Conservation (phyloP, 2,797 vertebrate species). For the Lutjanus campechanus region DNA sequence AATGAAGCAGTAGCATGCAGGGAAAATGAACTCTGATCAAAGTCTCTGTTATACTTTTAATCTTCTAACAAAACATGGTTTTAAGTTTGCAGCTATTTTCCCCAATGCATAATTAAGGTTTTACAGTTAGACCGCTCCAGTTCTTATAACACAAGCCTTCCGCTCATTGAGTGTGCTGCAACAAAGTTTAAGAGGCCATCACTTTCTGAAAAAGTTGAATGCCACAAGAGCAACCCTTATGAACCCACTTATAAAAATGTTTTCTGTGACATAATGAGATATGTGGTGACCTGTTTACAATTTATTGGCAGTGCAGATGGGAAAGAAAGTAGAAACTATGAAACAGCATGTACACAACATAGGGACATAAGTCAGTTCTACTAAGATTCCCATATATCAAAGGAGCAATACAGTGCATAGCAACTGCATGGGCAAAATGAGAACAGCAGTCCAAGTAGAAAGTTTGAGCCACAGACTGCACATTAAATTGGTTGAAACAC, state of each 20-base stretch:
- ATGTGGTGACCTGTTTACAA: neutral
- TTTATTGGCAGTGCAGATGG: neutral
- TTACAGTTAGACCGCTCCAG: slow-evolving; percentile 4
- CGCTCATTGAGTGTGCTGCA: neutral
- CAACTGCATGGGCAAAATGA: no score
- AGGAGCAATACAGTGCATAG: no score
- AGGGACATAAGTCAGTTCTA: neutral
- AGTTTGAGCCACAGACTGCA: no score
- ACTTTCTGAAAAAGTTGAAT: neutral
- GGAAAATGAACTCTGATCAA: slow-evolving; percentile 35
- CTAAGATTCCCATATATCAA: no score
- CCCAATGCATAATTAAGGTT: slow-evolving; percentile 40
- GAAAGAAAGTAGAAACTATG: neutral
- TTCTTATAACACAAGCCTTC: neutral
- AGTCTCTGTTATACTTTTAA: slow-evolving; percentile 30
- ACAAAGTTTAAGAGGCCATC: neutral
- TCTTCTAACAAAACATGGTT: slow-evolving; percentile 14
- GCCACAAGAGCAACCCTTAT: neutral
- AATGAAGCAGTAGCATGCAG: slow-evolving; percentile 2
- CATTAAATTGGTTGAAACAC: no score
- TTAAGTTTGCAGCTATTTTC: slow-evolving; percentile 10
- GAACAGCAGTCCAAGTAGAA: no score
- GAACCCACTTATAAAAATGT: neutral
- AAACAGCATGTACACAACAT: no score
- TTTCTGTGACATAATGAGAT: neutral